Evolutionary conservation across 2,888 invertebrate genomes (phyloP).

Genomic region (Pristionchus arcanus): DNA sequence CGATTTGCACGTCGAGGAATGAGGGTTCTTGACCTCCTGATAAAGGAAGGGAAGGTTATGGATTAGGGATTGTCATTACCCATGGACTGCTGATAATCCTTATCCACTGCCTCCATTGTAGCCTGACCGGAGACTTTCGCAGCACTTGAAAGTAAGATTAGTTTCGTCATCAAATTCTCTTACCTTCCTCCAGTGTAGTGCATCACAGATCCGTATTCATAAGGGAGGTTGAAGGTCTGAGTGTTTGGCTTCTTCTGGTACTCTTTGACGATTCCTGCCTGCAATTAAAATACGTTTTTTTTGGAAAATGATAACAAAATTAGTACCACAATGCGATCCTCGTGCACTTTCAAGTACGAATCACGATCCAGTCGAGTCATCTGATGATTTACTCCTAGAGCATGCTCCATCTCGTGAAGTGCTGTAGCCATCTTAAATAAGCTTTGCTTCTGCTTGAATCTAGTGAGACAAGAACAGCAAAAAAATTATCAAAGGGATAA

Average conservation of each 20-base stretch:
- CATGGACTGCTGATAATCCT: constrained; percentile 37
- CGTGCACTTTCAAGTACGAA: constrained; percentile 11
- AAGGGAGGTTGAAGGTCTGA: constrained; percentile 51
- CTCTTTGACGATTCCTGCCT: constrained; percentile 24
- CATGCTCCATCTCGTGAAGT: constrained; percentile 43
- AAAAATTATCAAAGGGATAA: too few species aligned
- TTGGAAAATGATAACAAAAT: neutral
- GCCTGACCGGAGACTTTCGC: constrained; percentile 19
- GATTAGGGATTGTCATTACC: neutral
- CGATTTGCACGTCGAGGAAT: constrained; percentile 53
- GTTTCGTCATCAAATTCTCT: neutral
- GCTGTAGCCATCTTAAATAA: constrained; percentile 23
- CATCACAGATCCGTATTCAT: constrained; percentile 49
- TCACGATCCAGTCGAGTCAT: constrained; percentile 40
- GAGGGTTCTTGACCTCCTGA: constrained; percentile 50
- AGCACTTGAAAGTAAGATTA: neutral
- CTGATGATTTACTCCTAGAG: constrained; percentile 42
- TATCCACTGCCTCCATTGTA: constrained; percentile 39
- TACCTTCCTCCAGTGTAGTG: constrained; percentile 50
- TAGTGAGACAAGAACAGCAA: too few species aligned
- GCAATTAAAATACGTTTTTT: neutral
- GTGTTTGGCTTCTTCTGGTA: constrained; percentile 45
- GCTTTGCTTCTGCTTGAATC: too few species aligned
- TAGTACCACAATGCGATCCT: constrained; percentile 28
- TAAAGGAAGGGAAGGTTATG: neutral